Evolutionary conservation across 2,888 invertebrate species (phyloP).

Genomic region (Falcaria lacertinaria): DNA sequence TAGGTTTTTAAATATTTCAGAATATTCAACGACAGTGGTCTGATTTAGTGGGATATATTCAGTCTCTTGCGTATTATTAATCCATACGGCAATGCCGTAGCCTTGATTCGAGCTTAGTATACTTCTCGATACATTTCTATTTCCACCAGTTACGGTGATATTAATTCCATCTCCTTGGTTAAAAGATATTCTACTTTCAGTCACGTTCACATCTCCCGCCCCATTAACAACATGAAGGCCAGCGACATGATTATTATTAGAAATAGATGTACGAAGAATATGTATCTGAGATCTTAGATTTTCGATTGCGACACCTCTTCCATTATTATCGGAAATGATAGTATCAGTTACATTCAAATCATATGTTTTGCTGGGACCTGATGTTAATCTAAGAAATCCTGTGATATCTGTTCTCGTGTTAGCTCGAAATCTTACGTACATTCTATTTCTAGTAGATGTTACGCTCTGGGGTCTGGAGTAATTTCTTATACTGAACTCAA

Average conservation of each 20-base stretch:
- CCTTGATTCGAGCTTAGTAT: slow-evolving; percentile 92
- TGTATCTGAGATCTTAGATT: slow-evolving; percentile 94
- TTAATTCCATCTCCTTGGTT: slow-evolving; percentile 98
- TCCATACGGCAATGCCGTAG: slow-evolving; percentile 93
- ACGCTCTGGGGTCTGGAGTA: slow-evolving; percentile 93
- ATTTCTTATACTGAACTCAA: slow-evolving; percentile 87
- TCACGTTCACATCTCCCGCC: slow-evolving; percentile 96
- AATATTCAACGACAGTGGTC: slow-evolving; percentile 92
- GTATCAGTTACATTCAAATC: slow-evolving; percentile 94
- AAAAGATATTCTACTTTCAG: slow-evolving; percentile 91
- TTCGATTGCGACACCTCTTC: slow-evolving; percentile 96
- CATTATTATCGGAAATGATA: slow-evolving; percentile 92
- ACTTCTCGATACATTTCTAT: slow-evolving; percentile 93
- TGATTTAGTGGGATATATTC: slow-evolving; percentile 91
- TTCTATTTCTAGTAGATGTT: slow-evolving; percentile 88
- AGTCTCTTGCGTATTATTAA: slow-evolving; percentile 89
- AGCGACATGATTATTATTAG: slow-evolving; percentile 93
- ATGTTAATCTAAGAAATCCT: slow-evolving; percentile 88
- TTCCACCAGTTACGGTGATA: slow-evolving; percentile 96
- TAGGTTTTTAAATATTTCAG: slow-evolving; percentile 91
- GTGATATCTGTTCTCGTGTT: slow-evolving; percentile 85
- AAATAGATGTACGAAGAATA: slow-evolving; percentile 89
- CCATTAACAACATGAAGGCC: slow-evolving; percentile 95
- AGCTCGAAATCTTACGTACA: slow-evolving; percentile 89
- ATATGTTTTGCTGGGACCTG: slow-evolving; percentile 87